A percentile compares a stretch with the other conserved stretches of the same genome.
These are phyloP conservation scores for Drosophila auraria DNA, from an alignment of 1,140 invertebrate genomes.

Conservation along the genomic window DNA sequence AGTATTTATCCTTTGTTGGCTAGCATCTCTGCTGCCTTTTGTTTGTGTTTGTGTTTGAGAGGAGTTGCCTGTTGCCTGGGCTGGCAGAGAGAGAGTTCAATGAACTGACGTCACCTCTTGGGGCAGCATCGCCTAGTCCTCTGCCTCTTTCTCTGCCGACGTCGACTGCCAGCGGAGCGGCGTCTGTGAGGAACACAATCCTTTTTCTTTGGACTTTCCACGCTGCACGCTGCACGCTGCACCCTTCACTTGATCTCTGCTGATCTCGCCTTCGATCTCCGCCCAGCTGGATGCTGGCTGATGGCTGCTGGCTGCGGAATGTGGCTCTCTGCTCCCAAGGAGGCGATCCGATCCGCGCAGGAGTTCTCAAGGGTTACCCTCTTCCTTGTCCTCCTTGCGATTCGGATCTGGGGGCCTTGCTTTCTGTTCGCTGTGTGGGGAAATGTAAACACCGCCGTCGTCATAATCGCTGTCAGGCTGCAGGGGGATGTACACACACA, in stretches of 20 bases:
- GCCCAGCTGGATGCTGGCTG: conserved; percentile 51
- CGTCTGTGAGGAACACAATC: conserved; percentile 50
- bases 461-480: conserved; percentile 62
- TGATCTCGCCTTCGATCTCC: conserved; percentile 56
- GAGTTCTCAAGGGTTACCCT: conserved; percentile 76
- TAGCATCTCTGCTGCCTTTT: conserved; percentile 36
- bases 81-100: conserved; percentile 55
- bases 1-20: conserved; percentile 15
- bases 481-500: conserved; percentile 19
- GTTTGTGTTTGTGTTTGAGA: conserved; percentile 37
- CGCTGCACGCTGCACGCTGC: conserved; percentile 62
- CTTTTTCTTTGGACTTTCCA: conserved; percentile 73
- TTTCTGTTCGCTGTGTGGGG: conserved; percentile 69
- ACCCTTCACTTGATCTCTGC: conserved; percentile 79
- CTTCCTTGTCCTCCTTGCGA: conserved; percentile 37
- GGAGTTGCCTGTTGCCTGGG: conserved; percentile 28
- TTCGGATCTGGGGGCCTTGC: conserved; percentile 69
- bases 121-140: conserved; percentile 56
- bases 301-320: conserved; percentile 48
- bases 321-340: conserved; percentile 35
- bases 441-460: conserved; percentile 78
- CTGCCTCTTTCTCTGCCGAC: conserved; percentile 16
- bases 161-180: conserved; percentile 23
- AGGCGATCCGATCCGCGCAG: conserved; percentile 48
- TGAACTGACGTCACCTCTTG: conserved; percentile 78